phyloP scores from a whole-genome alignment of 2,113 vertebrate genomes.

The Genyomyrus donnyi region DNA sequence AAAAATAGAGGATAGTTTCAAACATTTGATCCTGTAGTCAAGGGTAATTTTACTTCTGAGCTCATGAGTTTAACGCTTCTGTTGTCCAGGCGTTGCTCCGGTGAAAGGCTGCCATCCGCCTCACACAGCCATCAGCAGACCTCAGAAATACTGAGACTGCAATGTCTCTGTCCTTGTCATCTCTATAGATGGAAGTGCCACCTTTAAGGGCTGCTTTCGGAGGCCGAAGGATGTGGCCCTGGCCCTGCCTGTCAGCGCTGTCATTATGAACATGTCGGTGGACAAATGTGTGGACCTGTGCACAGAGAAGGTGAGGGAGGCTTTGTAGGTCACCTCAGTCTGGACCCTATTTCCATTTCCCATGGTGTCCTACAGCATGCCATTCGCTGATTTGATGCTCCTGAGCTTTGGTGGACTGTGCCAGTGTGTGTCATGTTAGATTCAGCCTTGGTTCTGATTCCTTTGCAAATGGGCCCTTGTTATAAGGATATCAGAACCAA shows the following conservation, averaged over 20 bases:
- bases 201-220: slow-evolving; percentile 90
- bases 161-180: background rate
- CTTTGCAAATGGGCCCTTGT: background rate
- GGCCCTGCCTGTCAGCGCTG: slow-evolving; percentile 68
- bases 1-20: background rate
- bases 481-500: background rate
- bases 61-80: background rate
- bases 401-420: background rate
- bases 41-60: background rate
- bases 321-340: background rate
- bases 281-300: slow-evolving; percentile 94
- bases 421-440: background rate
- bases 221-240: slow-evolving; percentile 77
- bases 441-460: background rate
- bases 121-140: background rate
- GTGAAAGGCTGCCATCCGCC: background rate
- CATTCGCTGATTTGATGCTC: background rate
- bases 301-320: slow-evolving; percentile 77
- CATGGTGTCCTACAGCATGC: background rate
- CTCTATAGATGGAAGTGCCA: slow-evolving; percentile 80
- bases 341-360: background rate
- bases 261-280: slow-evolving; percentile 85
- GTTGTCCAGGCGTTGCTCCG: background rate
- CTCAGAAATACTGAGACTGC: background rate
- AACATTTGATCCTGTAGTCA: background rate